A percentile compares a stretch with the other conserved stretches of the same genome.
Conservation (phyloP, 2,113 vertebrate species). For the Mesitornis unicolor region DNA sequence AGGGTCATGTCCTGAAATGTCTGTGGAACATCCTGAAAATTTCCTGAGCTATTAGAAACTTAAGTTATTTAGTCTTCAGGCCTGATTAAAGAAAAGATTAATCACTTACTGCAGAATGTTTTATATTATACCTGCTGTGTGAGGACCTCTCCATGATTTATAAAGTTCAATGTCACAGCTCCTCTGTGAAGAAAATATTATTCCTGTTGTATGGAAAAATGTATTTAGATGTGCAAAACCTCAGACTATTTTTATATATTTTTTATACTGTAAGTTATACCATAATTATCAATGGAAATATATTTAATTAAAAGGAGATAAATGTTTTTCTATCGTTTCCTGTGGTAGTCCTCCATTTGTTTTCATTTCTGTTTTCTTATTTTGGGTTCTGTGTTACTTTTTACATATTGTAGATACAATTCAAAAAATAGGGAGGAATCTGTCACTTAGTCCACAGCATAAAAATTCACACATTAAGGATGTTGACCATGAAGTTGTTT, state of each 20-base stretch:
- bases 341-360: background rate
- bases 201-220: background rate
- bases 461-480: background rate
- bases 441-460: background rate
- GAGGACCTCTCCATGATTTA: background rate
- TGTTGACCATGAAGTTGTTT: background rate
- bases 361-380: background rate
- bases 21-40: background rate
- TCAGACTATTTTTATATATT: background rate
- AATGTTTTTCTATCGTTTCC: background rate
- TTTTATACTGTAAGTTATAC: background rate
- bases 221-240: background rate
- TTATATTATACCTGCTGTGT: background rate
- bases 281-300: background rate
- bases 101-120: background rate
- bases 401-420: background rate
- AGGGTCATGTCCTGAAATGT: constrained; percentile 12
- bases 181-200: background rate
- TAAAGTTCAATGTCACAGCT: background rate
- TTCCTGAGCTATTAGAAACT: constrained; percentile 22
- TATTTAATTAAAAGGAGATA: background rate
- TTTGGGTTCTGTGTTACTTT: background rate
- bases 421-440: background rate
- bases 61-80: background rate
- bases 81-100: constrained; percentile 12